Percentiles rank a stretch among this genome's conserved stretches.
phyloP scores from a whole-genome alignment of 2,113 vertebrate species.

The Saguinus midas region DNA sequence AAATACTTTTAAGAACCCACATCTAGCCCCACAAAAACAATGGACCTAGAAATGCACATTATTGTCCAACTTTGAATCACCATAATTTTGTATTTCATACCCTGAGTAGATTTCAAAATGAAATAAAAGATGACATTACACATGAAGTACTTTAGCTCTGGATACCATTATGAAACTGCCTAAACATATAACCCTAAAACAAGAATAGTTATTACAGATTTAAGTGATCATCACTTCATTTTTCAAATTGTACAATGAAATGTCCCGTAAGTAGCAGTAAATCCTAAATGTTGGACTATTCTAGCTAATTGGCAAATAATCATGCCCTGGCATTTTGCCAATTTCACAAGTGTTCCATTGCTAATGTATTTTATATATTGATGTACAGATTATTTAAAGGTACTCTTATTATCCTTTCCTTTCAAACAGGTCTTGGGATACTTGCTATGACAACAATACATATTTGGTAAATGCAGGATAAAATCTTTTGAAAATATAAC shows the following conservation, averaged over 20 bases:
- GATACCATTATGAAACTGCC: constrained; percentile 63
- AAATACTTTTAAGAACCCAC: constrained; percentile 43
- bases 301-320: constrained; percentile 79
- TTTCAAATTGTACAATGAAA: constrained; percentile 67
- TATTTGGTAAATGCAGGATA: not conserved
- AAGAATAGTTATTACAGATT: constrained; percentile 56
- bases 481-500: constrained; percentile 38
- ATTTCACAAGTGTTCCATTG: constrained; percentile 57
- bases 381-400: constrained; percentile 43
- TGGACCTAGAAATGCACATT: not conserved
- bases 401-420: constrained; percentile 36
- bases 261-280: constrained; percentile 76
- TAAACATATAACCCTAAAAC: constrained; percentile 59
- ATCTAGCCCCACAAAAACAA: not conserved
- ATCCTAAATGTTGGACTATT: constrained; percentile 78
- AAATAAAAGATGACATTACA: constrained; percentile 65
- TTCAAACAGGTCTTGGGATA: constrained; percentile 46
- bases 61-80: constrained; percentile 59
- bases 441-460: constrained; percentile 23
- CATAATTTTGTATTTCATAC: constrained; percentile 68
- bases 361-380: constrained; percentile 67
- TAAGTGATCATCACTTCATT: constrained; percentile 61
- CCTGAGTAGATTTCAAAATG: constrained; percentile 57
- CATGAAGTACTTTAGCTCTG: constrained; percentile 44
- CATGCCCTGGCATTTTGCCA: constrained; percentile 77